Conservation (phyloP, 2,113 vertebrate species). For the Ophthalmolycus amberensis region DNA sequence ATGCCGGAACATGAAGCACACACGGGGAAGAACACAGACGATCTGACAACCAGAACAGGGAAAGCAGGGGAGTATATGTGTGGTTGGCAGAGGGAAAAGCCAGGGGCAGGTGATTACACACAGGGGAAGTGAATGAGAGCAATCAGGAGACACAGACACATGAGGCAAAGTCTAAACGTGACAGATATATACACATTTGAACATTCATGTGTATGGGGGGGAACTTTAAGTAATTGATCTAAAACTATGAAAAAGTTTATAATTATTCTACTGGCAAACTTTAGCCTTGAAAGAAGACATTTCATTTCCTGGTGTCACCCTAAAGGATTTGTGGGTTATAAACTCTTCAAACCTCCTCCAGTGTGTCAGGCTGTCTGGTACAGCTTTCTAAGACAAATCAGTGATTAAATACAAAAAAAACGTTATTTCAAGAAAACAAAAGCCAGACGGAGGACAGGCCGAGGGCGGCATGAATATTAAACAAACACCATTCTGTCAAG, state of each 20-base stretch:
- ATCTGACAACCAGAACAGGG: too few relatives aligned
- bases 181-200: neutral
- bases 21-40: too few relatives aligned
- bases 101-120: too few relatives aligned
- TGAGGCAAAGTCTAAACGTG: too few relatives aligned
- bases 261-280: neutral
- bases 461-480: conserved; percentile 28
- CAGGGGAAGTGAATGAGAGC: too few relatives aligned
- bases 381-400: conserved; percentile 47
- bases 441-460: conserved; percentile 7
- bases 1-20: too few relatives aligned
- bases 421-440: conserved; percentile 14
- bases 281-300: conserved; percentile 3
- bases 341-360: conserved; percentile 43
- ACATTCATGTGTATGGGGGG: neutral
- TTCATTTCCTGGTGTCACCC: conserved; percentile 40
- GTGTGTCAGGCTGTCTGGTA: conserved; percentile 31
- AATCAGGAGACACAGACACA: too few relatives aligned
- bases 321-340: conserved; percentile 42
- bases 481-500: conserved; percentile 31
- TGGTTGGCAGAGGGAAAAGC: too few relatives aligned
- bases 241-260: neutral
- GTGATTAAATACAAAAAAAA: conserved; percentile 37
- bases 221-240: neutral
- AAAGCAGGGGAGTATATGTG: too few relatives aligned